Evolutionary conservation across 92 coral and sea anemone genomes (phyloP), one percentile per base, ranked within the genome.

Genomic region (Palythoa grandis): DNA sequence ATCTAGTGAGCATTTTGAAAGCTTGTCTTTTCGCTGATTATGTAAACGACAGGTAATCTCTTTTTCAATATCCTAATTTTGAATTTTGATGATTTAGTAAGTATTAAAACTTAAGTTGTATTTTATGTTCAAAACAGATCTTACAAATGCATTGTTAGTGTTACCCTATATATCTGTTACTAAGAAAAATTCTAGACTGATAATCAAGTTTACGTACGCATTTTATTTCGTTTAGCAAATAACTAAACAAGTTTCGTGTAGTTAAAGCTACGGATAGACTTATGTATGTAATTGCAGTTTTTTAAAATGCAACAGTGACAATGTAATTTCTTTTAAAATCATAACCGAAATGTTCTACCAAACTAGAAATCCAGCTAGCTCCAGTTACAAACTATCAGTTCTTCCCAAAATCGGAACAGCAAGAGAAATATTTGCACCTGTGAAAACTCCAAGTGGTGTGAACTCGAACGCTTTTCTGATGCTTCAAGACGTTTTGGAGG

Each of bases 401-500:
- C 74, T 76, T 53, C 52, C 38, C 48, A 54, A 37, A 48, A 53
- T 76, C 15, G 82, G 82, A 54, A 76, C 67, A n/a, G 67, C 61
- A 57, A 7, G 82, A 29, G 68, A 54, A 5, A 54, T 76, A 1
- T 76, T 76, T 53, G 24, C 63, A 11, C 82, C 68, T 23, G 68
- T 76, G 11, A 76, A 57, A 54, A 15, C 9, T 53, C 63, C 47
- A 5, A 56, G 20, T 7, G 53, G 39, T 14, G 8, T 25, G 9
- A 2, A 13, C 11, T 69, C 14, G 17, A 14, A 69, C 22, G 17
- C 67, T 52, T 58, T 78, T 24, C 86, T 88, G 23, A 52, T 76
- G 7, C 91, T 93, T 16, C 75, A 88, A 58, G 87, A 87, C 3
- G 68, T 92, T 37, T 88, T 94, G 95, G 95, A 92, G 11, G 98